Base-by-base conservation (phyloP, 2,797 vertebrate species). In the Crocodylus rhombifer region DNA sequence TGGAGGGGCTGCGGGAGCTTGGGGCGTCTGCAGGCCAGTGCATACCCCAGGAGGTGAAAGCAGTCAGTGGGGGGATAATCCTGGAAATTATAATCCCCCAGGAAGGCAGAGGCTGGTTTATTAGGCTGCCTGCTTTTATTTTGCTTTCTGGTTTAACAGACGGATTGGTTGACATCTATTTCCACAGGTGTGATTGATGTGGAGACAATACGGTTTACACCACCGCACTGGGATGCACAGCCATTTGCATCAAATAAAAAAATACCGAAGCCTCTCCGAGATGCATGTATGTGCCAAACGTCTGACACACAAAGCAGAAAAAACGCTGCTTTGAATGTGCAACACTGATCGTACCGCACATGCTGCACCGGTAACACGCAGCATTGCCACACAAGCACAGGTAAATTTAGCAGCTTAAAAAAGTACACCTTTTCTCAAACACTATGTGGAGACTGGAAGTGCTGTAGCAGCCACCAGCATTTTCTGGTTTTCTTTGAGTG, bases 161-260 rank as follows among this genome's bases (percentile, higher is more conserved):
- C 79, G 71, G 93, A 91, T 93, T 95, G 95, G 90, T 85, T 96
- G 93, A 95, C 94, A 96, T 93, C 94, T 96, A 93, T 96, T 95
- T 96, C 95, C 94, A 96, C 91, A 95, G 95, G 95, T 92, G 88
- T 94, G 94, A 86, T 57, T 95, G 96, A 95, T 94, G 92, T 86
- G 80, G 78, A 74, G 86, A 89, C 91, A 92, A 88, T 62, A 82
- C 84, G 80, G 88, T 94, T 96, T 95, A 86, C 93, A 94, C 96
- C 93, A 57, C 80, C 94, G 77, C 84, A 5, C 88, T 89, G 92
- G 88, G 95, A 96, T 76, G 94, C 71, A 57, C 91, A 96, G 63
- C 85, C 81, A 93, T 95, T 96, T 97, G 94, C 96, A 96, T 96
- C 92, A 81, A 92, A 95, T 80, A 60, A 88, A 28, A 26, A 85